Evolutionary conservation across 2,888 invertebrate genomes (phyloP).

Genomic region (Metallyticus violacea): DNA sequence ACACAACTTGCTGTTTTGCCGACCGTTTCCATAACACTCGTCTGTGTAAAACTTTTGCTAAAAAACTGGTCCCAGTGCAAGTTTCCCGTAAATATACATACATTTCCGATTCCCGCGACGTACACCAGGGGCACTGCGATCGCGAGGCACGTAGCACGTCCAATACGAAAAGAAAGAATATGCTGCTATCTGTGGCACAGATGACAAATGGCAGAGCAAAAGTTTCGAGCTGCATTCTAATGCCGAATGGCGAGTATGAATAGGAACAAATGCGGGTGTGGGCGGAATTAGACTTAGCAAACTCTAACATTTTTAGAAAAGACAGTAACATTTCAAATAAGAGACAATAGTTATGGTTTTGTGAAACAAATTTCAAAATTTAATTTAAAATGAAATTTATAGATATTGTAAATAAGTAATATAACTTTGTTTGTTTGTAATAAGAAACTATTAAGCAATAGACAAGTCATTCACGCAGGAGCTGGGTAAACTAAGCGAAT

Average conservation of each 20-base stretch:
- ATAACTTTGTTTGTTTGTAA: too few species aligned
- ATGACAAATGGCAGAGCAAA: constrained; percentile 1
- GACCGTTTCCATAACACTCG: not conserved
- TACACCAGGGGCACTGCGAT: not conserved
- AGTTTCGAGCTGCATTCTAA: not conserved
- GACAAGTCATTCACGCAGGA: too few species aligned
- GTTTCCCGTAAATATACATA: not conserved
- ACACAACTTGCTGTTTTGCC: not conserved
- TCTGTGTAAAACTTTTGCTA: not conserved
- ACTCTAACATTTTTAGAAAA: too few species aligned
- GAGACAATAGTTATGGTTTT: too few species aligned
- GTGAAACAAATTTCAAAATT: too few species aligned
- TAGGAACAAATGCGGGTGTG: not conserved
- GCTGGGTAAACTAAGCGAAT: too few species aligned
- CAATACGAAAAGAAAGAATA: not conserved
- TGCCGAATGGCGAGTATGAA: not conserved
- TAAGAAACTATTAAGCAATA: too few species aligned
- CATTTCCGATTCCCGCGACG: not conserved
- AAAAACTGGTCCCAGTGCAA: not conserved
- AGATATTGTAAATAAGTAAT: too few species aligned
- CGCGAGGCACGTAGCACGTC: not conserved
- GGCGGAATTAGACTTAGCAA: too few species aligned
- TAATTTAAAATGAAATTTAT: too few species aligned
- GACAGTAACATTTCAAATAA: too few species aligned
- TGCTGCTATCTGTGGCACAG: not conserved